Evolutionary conservation across 2,797 vertebrate genomes (phyloP), one percentile per base, ranked within the genome.

Genomic region (Falco peregrinus): DNA sequence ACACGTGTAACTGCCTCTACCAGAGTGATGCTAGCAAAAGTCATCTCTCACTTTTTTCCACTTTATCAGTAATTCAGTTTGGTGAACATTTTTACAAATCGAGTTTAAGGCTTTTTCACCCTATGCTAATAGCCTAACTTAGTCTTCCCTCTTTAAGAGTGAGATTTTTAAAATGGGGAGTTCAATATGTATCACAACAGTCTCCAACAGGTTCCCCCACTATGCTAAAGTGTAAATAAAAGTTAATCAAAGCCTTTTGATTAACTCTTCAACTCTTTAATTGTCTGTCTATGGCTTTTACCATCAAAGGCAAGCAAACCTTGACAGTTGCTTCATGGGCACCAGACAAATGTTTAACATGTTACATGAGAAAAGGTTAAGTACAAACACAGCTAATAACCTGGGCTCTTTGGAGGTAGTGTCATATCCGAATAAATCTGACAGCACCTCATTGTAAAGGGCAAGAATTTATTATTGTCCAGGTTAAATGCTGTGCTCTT

Each of bases 401-500:
- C 84, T 9, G 83, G 80, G 87, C 91, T 81, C 93, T 96, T 89
- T 92, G 89, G 88, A 93, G 74, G 90, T 8, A 95, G 70, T 69
- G 82, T 93, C 93, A 70, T 91, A 94, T 87, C 88, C 81, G 95
- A 96, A 94, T 96, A 97, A 96, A 97, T 93, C 96, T 96, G 94
- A 96, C 95, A 95, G 92, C 96, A 96, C 94, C 96, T 96, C 91
- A 94, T 95, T 96, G 93, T 65, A 90, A 92, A 96, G 95, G 93
- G 87, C 95, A 96, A 86, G 94, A 97, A 96, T 96, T 96, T 94
- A 96, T 97, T 97, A 91, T 84, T 96, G 93, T 79, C 94, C 93
- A 96, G 95, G 95, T 97, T 97, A 97, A 97, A 97, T 0, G 51
- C 82, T 84, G 54, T 35, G 92, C 95, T 97, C 95, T 95, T 96